Conservation (phyloP, 2,113 vertebrate species). For the Condylura cristata region DNA sequence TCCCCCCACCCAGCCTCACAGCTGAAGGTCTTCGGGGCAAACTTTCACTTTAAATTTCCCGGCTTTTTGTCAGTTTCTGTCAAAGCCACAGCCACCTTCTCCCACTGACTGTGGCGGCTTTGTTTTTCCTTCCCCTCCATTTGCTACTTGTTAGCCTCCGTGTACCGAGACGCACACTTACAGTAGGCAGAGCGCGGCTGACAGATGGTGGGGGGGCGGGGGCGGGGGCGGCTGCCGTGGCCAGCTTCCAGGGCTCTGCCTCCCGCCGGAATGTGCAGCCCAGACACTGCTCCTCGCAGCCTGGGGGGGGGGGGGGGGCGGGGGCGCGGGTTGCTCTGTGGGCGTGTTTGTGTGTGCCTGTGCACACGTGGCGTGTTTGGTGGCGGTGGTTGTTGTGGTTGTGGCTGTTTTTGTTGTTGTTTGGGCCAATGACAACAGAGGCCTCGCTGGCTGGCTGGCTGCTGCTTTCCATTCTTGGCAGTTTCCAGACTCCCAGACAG, state of each 20-base stretch:
- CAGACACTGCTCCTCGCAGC: constrained; percentile 74
- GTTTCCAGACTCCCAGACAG: constrained; percentile 84
- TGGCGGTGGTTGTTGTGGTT: constrained; percentile 65
- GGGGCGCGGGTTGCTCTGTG: constrained; percentile 77
- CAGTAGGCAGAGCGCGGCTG: constrained; percentile 82
- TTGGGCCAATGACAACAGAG: constrained; percentile 80
- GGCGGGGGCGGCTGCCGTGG: constrained; percentile 81
- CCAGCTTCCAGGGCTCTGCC: constrained; percentile 83
- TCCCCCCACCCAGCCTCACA: background rate
- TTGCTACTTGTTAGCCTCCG: constrained; percentile 83
- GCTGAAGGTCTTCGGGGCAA: constrained; percentile 54
- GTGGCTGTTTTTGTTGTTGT: constrained; percentile 75
- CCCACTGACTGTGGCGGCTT: constrained; percentile 66
- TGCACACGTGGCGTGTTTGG: constrained; percentile 65
- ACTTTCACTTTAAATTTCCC: constrained; percentile 81
- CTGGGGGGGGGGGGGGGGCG: too few relatives aligned
- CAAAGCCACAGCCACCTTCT: constrained; percentile 58
- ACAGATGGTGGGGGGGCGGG: constrained; percentile 85
- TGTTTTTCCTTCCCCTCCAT: constrained; percentile 78
- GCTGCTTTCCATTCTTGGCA: constrained; percentile 80
- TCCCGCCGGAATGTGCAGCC: constrained; percentile 76
- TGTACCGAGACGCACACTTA: constrained; percentile 76
- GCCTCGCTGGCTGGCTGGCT: constrained; percentile 82
- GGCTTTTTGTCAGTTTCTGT: constrained; percentile 76
- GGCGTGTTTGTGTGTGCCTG: constrained; percentile 57